Evolutionary conservation across 2,888 invertebrate species (phyloP), one percentile per base, ranked within the genome.

Genomic region (Eilema caniola): DNA sequence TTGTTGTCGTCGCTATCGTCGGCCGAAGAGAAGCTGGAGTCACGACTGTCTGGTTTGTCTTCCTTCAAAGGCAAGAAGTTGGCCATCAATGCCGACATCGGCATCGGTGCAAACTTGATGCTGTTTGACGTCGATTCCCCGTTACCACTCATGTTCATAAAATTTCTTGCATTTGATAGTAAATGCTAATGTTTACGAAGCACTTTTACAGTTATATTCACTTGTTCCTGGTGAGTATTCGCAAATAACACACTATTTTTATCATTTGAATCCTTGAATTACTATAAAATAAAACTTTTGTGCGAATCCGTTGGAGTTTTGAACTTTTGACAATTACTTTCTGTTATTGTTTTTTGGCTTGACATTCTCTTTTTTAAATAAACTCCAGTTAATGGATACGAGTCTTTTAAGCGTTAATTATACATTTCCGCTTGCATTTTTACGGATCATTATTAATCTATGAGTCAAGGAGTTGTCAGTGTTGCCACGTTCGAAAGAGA

Each of bases 81-180:
- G 1, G 94, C 94, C 24, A 95, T 81, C 80, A 95, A 88, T 70
- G 89, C 92, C 70, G 95, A 92, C 89, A 95, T 92, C 20, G 95
- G 94, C 92, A 95, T 92, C 20, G 95, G 95, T 57, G 90, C 88
- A 76, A 94, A 94, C 77, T 95, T 95, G 68, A 90, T 89, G 82
- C 93, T 93, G 75, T 92, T 94, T 4, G 94, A 89, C 33, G 92
- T 91, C 2, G 92, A 83, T 87, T 94, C 94, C 37, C 89, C 86
- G 73, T 93, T 92, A 63, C 86, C 88, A 84, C 86, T 92, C 93
- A 93, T 93, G 73, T 64, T 79, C 37, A 31, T 10, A 37, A 61
- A 63, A 41, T 61, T 69, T 65, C 74, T 70, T 66, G 41, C 75
- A 81, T 81, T 75, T 75, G 71, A 41, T 23, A 66, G 28, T 53